phyloP scores from a whole-genome alignment of 2,113 vertebrate genomes.

The Pardalotus punctatus region DNA sequence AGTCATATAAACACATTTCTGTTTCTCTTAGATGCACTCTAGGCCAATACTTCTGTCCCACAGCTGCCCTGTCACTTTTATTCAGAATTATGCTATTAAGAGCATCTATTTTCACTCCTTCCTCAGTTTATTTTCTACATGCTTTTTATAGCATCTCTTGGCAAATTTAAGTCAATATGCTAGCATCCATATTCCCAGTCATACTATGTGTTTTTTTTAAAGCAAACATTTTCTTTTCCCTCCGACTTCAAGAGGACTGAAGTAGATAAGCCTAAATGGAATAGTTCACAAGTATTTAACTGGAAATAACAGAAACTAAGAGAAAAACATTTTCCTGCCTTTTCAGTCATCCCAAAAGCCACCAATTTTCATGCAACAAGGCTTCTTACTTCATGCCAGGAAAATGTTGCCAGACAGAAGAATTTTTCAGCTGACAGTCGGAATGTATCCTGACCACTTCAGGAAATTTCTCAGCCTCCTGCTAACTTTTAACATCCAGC shows the following conservation, averaged over 20 bases:
- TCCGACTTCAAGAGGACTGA: background rate
- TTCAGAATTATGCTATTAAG: background rate
- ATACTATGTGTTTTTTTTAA: background rate
- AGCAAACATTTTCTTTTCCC: background rate
- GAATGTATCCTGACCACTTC: background rate
- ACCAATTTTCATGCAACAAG: background rate
- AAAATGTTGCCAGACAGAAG: background rate
- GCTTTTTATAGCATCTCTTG: background rate
- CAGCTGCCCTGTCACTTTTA: background rate
- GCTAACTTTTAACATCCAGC: constrained; percentile 25
- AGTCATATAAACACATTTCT: background rate
- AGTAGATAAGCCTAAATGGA: background rate
- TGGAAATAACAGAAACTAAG: background rate
- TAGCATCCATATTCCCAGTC: background rate
- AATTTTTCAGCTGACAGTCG: background rate
- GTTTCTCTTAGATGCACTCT: background rate
- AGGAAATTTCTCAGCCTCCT: background rate
- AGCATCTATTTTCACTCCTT: background rate
- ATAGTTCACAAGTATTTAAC: background rate
- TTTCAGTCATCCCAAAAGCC: background rate
- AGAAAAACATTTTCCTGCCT: background rate
- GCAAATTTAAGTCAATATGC: background rate
- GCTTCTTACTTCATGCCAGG: background rate
- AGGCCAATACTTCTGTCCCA: background rate
- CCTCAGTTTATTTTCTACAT: background rate